Base-by-base conservation (phyloP, 2,113 vertebrate species). In the Struthidea cinerea region DNA sequence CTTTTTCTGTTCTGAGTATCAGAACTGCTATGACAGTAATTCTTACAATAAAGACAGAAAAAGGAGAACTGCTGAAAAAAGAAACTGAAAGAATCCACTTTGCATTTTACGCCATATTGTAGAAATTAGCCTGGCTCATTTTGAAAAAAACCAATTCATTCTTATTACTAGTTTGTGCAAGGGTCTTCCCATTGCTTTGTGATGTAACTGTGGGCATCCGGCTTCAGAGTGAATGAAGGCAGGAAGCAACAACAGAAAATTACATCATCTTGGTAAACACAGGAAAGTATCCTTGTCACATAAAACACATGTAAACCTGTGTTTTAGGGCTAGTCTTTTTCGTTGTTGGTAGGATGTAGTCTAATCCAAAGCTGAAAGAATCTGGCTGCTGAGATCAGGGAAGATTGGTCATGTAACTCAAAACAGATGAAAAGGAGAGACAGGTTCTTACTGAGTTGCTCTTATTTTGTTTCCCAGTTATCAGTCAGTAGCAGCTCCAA, bases 51-150 rank as follows among this genome's bases (percentile, higher is more conserved):
- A 84, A 65, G 41, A 50, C 41, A 75, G 63, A 82, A 79, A 84
- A 87, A 35, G 30, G 64, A 84, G 52, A 84, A 71, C 44, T 75
- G 52, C 57, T 85, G 46, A 71, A 90, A 90, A 95, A 42, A 75
- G 84, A 92, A 92, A 92, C 73, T 78, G 84, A 94, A 92, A 94
- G 60, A 57, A 81, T 69, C 20, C 13, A 22, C 55, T 74, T 92
- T 30, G 41, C 13, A 13, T 84, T 95, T 95, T 69, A 49, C 16
- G 7, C 21, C 0, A 0, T 70, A 41, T 19, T 84, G 47, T 71
- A 89, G 55, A 78, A 92, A 33, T 64, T 28, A 77, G 21, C 33
- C 28, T 41, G 47, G 17, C 22, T 93, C 14, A 28, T 3, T 0
- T 16, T 82, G 44, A 59, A 41, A 78, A 77, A 91, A 67, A 67